Base-by-base conservation (phyloP, 2,888 invertebrate species). In the Drosophila paranaensis region DNA sequence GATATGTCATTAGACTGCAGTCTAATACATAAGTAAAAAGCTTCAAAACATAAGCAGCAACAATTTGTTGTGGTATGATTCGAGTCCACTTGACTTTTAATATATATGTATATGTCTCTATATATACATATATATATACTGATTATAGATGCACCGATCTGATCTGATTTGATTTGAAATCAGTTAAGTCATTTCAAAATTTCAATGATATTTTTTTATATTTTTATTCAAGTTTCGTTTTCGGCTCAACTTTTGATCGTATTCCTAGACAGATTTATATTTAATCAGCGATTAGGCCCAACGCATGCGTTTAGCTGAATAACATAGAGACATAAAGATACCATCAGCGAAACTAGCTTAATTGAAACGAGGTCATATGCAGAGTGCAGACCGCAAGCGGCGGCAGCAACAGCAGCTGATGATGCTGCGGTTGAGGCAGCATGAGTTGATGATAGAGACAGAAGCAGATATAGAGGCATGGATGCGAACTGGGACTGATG, bases 311-410 rank as follows among this genome's bases (percentile, higher is more conserved):
- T 56, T n/a, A 51, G 16, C 43, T 58, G 48, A 53, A 61, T 60
- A 60, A 79, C 62, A 63, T 20, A 20, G 16, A 75, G 54, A n/a
- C 14, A 50, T 53, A 16, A 54, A 74, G 53, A 71, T 77, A 81
- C 68, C 68, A 79, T 75, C 79, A 56, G 46, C 50, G 46, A 68
- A 61, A 60, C 51, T 30, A 57, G 73, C 60, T 81, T 74, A 73
- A 87, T 79, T 77, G 63, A 67, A 84, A 77, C 82, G 84, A 89
- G 88, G 84, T 82, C 89, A 77, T 42, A 62, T 79, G 74, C 85
- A 77, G 74, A 78, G 58, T 67, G 33, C 33, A 35, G 57, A 77
- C 71, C 80, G 57, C 73, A 79, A 71, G 48, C 45, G 60, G 46
- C 43, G 45, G 54, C 45, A 53, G 40, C 46, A 40, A 60, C 45